Conservation (phyloP, 2,888 invertebrate species). For the Caenorhabditis panamensis region DNA sequence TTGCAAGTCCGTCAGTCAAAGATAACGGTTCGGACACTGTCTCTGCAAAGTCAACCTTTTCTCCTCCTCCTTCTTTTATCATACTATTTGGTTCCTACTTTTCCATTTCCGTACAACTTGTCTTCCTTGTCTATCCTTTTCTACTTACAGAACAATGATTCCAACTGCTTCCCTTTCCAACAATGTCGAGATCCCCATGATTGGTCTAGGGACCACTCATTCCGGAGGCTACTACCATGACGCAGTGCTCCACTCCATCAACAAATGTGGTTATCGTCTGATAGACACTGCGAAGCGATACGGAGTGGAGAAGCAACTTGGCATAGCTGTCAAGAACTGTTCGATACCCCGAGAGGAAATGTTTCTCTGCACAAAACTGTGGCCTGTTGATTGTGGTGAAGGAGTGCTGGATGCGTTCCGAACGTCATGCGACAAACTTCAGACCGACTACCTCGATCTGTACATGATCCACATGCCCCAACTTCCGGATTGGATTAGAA, state of each 20-base stretch:
- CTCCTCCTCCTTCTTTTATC: conserved; percentile 9
- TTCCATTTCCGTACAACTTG: neutral
- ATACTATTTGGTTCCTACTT: conserved; percentile 18
- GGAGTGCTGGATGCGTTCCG: conserved; percentile 77
- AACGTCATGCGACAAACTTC: conserved; percentile 79
- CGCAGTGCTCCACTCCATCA: conserved; percentile 81
- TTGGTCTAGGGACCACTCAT: conserved; percentile 81
- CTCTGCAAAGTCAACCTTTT: conserved; percentile 36
- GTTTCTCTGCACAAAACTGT: conserved; percentile 82
- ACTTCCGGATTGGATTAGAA: conserved; percentile 78
- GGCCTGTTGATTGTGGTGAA: conserved; percentile 82
- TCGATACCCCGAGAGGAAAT: conserved; percentile 78
- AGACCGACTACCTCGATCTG: conserved; percentile 81
- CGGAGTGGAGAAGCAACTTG: conserved; percentile 81
- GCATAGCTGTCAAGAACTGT: conserved; percentile 70
- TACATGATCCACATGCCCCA: conserved; percentile 82
- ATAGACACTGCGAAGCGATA: conserved; percentile 82
- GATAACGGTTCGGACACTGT: conserved; percentile 56
- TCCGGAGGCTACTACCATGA: conserved; percentile 82
- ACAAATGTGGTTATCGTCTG: conserved; percentile 80
- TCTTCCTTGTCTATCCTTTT: neutral
- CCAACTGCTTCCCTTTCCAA: conserved; percentile 57
- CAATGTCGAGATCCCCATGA: conserved; percentile 63
- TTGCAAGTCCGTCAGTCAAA: conserved; percentile 40
- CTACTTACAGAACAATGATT: conserved; percentile 36